A percentile compares a stretch with the other conserved stretches of the same genome.
phyloP scores from a whole-genome alignment of 2,113 vertebrate genomes.

The Xenopus borealis region DNA sequence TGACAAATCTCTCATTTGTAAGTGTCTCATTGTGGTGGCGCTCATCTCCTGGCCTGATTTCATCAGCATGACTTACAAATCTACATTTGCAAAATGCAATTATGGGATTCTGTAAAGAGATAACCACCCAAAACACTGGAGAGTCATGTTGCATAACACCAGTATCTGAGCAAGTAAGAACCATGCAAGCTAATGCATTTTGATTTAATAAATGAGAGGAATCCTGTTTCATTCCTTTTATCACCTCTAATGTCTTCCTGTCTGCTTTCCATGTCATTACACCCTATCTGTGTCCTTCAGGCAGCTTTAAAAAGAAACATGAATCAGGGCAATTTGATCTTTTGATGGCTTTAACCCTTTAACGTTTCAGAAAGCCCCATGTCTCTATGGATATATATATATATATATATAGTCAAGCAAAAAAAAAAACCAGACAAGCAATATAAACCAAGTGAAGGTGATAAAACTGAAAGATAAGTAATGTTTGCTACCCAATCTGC shows the following conservation, averaged over 20 bases:
- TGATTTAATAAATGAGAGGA: conserved; percentile 33
- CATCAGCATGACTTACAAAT: conserved; percentile 38
- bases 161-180: not conserved
- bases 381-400: not conserved
- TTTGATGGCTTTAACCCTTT: conserved; percentile 35
- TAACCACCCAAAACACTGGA: conserved; percentile 28
- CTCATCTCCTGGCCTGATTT: conserved; percentile 24
- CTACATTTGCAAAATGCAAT: conserved; percentile 43
- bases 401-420: no score
- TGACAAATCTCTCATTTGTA: conserved; percentile 36
- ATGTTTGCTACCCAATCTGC: not conserved
- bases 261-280: conserved; percentile 24
- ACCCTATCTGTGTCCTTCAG: conserved; percentile 35
- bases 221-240: conserved; percentile 41
- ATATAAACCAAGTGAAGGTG: not conserved
- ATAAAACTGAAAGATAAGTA: not conserved
- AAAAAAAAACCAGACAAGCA: not conserved
- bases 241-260: conserved; percentile 38
- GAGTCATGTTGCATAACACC: conserved; percentile 35
- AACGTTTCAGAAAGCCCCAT: not conserved
- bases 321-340: conserved; percentile 36
- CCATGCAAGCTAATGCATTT: conserved; percentile 29
- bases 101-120: conserved; percentile 40
- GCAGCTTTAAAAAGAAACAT: conserved; percentile 3
- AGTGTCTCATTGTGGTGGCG: conserved; percentile 24